Evolutionary conservation across 2,113 vertebrate genomes (phyloP), one percentile per base, ranked within the genome.

Genomic region (Rallus limicola): DNA sequence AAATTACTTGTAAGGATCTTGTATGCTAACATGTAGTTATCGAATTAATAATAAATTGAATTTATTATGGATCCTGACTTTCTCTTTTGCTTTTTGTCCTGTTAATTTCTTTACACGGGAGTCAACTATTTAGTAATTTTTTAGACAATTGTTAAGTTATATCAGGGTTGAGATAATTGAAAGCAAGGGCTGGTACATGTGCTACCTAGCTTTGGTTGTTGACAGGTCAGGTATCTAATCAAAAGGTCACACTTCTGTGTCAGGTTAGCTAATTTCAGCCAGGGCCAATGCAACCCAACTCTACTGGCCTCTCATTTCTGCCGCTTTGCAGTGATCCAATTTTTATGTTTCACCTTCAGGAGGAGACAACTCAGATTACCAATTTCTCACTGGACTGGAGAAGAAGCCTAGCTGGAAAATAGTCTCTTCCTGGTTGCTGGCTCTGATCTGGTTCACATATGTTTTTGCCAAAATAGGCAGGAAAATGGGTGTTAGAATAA

Each of bases 291-390:
- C 62, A 34, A 52, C 33, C 25, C 19, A 53, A 3, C 29, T 65
- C 38, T 85, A 16, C 36, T 72, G 11, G 2, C 6, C 10, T 60
- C 60, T 85, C 6, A 11, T 62, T 92, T 78, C 34, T 13, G 20
- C 16, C 18, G 2, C 29, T 88, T 75, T 82, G 23, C 56, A 17
- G 6, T 64, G 10, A 44, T 70, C 14, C 6, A 2, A 0, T 16
- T 56, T 50, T 50, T 18, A n/a, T 50, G 6, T 60, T 82, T 82
- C n/a, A 42, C 33, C 23, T 25, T 67, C 13, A 3, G 3, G 9
- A 36, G 17, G 21, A 62, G 40, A 23, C 55, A 71, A 0, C 17
- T 81, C 1, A 0, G 20, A 69, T 7, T 55, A 48, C 17, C 11
- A 34, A 10, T 87, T 80, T 63, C 16, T 70, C 34, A 28, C 6